Base-by-base conservation (phyloP, 2,797 vertebrate species). In the Cirrhinus mrigala region DNA sequence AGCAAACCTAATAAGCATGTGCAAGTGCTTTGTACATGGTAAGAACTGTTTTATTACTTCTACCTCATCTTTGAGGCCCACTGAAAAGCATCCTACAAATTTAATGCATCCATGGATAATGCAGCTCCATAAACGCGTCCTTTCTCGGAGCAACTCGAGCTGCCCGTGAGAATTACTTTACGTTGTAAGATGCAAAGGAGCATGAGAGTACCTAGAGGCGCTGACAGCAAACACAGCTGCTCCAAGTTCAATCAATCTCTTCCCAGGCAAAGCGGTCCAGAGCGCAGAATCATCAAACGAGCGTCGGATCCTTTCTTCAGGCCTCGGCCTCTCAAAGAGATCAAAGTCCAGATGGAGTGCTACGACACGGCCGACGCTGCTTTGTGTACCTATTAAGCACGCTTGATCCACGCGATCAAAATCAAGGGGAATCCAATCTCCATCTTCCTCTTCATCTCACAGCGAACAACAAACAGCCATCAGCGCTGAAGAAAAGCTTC, bases 401-500 rank as follows among this genome's bases (percentile, higher is more conserved):
- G 62, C 62, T 80, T 80, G 78, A 80, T 75, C 22, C 56, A 48
- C 11, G 71, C 70, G 33, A 82, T 50, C 60, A 50, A 81, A 70
- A 56, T 56, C 48, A 24, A 81, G 79, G 3, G 3, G 0, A 48
- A 5, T 22, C 15, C 12, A 48, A 70, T 78, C 70, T 73, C 56
- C 11, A 29, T 74, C 54, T 54, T 76, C 29, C n/a, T 33, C n/a
- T 76, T 76, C 54, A 33, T 83, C 16, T 83, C 54, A 50, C 33
- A 9, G 64, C 16, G 62, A 82, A 79, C 79, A 74, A 18, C 66
- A 18, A 44, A 68, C 76, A 85, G 79, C 48, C 68, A 68, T 85
- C 87, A 62, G 75, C 9, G 64, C 70, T 48, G 68, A 27, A 40
- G 37, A 62, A 77, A 79, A 62, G 66, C 44, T 78, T 81, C 84